Base-by-base conservation (phyloP, 1,140 invertebrate species). In the Drosophila sproati region DNA sequence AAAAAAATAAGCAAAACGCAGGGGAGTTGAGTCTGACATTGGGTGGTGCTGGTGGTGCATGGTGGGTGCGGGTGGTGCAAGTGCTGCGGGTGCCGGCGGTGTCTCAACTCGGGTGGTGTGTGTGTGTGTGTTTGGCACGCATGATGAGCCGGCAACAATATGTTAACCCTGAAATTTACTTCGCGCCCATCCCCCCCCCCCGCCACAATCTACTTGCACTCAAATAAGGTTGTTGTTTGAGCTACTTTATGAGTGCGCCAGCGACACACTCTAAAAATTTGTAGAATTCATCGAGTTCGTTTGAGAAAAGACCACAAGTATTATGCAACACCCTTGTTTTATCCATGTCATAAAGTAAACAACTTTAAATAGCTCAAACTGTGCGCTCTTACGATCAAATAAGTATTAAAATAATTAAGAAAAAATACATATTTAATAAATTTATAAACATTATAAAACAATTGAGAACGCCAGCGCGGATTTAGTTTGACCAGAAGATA, bases 81-180 rank as follows among this genome's bases (percentile, higher is more conserved):
- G 32, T 28, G 35, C 31, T 52, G 35, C 20, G n/a, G 6, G 4
- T 48, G 34, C 2, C 63, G 50, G 39, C 39, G 73, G 39, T 54
- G 45, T 45, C 45, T 37, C 50, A 35, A 6, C 34, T 41, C n/a
- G 48, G 8, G 31, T 37, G 37, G 64, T 20, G 20, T 20, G 20
- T 20, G 20, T 20, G 20, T 20, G 20, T 20, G 20, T 20, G 1
- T 20, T n/a, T n/a, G 60, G 32, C 62, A 78, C 82, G 76, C 78
- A 76, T 79, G 78, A 82, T 77, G 61, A 75, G 51, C 69, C 67
- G 74, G 68, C 85, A 82, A 91, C 87, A 92, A 92, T 89, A 91
- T 91, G 91, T 91, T 92, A 92, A 91, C 91, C 91, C 91, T 71
- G 82, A 82, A 81, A 80, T 70, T 76, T 81, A 77, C 71, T 61